Percentiles rank a stretch among this genome's conserved stretches.
Conservation (phyloP, 1,140 invertebrate genomes). For the Trissolcus basalis region DNA sequence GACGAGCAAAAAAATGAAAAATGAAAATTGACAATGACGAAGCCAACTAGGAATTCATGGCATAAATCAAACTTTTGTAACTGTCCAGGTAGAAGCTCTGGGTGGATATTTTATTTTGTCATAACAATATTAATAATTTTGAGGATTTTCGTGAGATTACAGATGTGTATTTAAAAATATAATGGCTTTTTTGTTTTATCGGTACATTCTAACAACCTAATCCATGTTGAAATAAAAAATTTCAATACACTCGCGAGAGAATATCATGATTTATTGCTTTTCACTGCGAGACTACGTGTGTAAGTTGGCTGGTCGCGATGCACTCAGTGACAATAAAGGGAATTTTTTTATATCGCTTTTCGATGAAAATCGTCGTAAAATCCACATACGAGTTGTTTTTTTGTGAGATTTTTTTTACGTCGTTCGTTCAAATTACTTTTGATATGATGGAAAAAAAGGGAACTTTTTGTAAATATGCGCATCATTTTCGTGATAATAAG, state of each 20-base stretch:
- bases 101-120: too few species aligned
- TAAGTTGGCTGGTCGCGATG: conserved; percentile 34
- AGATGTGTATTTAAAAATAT: too few species aligned
- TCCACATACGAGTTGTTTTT: not conserved
- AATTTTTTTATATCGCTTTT: conserved; percentile 26
- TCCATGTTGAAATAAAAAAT: conserved; percentile 47
- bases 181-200: conserved; percentile 35
- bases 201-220: conserved; percentile 40
- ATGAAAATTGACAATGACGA: too few species aligned
- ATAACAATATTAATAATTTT: too few species aligned
- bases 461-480: not conserved
- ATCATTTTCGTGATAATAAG: conserved; percentile 6
- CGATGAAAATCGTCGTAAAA: conserved; percentile 25
- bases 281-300: conserved; percentile 37
- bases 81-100: too few species aligned
- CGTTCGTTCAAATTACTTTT: not conserved
- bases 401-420: not conserved
- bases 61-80: too few species aligned
- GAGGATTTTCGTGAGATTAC: too few species aligned
- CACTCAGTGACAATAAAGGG: conserved; percentile 46
- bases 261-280: conserved; percentile 56
- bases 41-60: too few species aligned
- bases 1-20: too few species aligned
- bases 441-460: not conserved
- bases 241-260: conserved; percentile 48